Evolutionary conservation across 2,113 vertebrate genomes (phyloP).

Genomic region (Elephantulus edwardii): DNA sequence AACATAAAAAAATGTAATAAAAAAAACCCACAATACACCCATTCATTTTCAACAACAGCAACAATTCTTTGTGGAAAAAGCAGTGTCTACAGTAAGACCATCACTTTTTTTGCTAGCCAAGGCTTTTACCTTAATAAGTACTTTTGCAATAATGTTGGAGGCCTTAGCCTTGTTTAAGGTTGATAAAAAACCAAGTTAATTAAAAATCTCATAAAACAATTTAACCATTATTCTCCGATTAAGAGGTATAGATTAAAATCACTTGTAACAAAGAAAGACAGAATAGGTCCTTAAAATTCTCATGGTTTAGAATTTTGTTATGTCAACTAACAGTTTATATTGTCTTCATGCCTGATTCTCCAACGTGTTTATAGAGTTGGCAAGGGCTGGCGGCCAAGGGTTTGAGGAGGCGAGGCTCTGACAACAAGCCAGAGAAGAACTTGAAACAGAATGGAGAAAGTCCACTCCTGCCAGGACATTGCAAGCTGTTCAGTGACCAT

Average conservation of each 20-base stretch:
- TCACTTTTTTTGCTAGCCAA: conserved; percentile 51
- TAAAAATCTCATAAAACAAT: conserved; percentile 56
- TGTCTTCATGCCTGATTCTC: conserved; percentile 44
- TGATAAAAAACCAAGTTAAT: conserved; percentile 56
- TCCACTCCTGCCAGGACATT: conserved; percentile 64
- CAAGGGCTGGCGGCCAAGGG: background rate
- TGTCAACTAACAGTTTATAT: conserved; percentile 50
- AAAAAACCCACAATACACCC: conserved; percentile 33
- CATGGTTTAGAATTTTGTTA: conserved; percentile 42
- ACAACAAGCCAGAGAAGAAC: conserved; percentile 59
- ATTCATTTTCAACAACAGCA: conserved; percentile 61
- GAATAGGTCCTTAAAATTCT: conserved; percentile 46
- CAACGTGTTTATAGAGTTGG: conserved; percentile 37
- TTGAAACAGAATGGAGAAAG: conserved; percentile 35
- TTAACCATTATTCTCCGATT: conserved; percentile 51
- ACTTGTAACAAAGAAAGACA: conserved; percentile 43
- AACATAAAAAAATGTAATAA: background rate
- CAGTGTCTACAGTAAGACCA: background rate
- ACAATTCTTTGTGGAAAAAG: conserved; percentile 43
- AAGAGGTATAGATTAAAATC: conserved; percentile 58
- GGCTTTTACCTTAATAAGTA: conserved; percentile 49
- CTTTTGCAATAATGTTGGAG: conserved; percentile 50
- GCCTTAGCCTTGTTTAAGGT: conserved; percentile 38
- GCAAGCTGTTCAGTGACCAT: conserved; percentile 55
- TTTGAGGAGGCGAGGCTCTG: conserved; percentile 20